phyloP scores from a whole-genome alignment of 2,113 vertebrate genomes.

The Sitta europaea region DNA sequence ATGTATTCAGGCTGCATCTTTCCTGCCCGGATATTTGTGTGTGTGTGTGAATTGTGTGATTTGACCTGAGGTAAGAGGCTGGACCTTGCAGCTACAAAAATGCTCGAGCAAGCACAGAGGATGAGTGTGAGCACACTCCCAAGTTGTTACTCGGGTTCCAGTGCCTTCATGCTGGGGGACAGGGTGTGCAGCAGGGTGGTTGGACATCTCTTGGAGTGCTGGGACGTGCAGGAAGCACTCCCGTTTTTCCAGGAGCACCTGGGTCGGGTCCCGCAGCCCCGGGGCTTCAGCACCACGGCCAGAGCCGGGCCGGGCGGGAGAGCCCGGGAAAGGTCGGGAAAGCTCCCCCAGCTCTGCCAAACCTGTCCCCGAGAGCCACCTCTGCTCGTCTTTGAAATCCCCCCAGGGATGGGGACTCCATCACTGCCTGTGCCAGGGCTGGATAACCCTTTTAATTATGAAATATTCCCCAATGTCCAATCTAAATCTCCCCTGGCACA shows the following conservation, averaged over 20 bases:
- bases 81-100: not conserved
- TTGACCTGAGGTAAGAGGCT: not conserved
- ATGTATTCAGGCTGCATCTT: not conserved
- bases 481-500: too few species aligned
- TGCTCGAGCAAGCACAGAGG: not conserved
- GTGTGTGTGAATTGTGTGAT: not conserved
- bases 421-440: not conserved
- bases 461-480: not conserved
- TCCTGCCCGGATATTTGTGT: not conserved
- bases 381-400: too few species aligned
- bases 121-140: not conserved
- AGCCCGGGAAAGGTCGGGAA: too few species aligned
- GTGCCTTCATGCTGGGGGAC: fast-evolving
- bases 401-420: not conserved
- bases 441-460: not conserved
- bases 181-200: fast-evolving
- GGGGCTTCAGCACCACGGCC: slow-evolving; percentile 45
- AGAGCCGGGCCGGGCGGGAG: not conserved
- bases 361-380: not conserved
- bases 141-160: too few species aligned
- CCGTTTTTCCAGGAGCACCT: fast-evolving
- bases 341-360: not conserved
- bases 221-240: not conserved
- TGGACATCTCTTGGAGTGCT: fast-evolving
- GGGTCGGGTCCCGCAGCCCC: fast-evolving